Evolutionary conservation across 2,888 invertebrate genomes (phyloP).

Genomic region (Ethmia dodecea): DNA sequence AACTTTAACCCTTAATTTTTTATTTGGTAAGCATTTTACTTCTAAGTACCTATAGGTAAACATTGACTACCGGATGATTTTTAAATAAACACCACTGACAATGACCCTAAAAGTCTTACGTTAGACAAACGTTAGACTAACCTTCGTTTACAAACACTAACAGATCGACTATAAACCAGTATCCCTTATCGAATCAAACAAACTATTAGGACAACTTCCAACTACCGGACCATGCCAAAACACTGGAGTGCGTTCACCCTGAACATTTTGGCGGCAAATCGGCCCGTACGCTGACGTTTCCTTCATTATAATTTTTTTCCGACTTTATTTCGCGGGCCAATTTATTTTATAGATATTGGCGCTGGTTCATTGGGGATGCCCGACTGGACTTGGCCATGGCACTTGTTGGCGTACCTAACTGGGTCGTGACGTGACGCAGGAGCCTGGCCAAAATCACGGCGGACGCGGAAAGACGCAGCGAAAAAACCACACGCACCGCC

Average conservation of each 20-base stretch:
- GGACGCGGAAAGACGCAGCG: conserved; percentile 64
- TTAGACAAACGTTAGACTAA: conserved; percentile 1
- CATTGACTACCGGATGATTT: too few relatives aligned
- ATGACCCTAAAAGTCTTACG: not conserved
- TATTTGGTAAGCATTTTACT: too few relatives aligned
- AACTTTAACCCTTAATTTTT: too few relatives aligned
- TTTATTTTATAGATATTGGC: conserved; percentile 78
- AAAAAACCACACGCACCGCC: conserved; percentile 45
- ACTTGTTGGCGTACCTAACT: conserved; percentile 72
- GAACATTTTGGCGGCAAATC: conserved; percentile 70
- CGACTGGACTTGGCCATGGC: conserved; percentile 74
- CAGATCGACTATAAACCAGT: conserved; percentile 31
- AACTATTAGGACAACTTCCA: conserved; percentile 71
- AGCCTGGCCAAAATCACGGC: conserved; percentile 71
- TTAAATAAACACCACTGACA: too few relatives aligned
- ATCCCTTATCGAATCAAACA: conserved; percentile 59
- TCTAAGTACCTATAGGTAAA: too few relatives aligned
- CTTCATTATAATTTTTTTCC: conserved; percentile 70
- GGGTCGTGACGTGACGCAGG: conserved; percentile 71
- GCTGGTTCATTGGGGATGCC: conserved; percentile 73
- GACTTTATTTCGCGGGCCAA: conserved; percentile 60
- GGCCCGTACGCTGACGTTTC: conserved; percentile 48
- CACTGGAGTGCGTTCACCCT: conserved; percentile 72
- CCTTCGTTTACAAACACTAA: conserved; percentile 29
- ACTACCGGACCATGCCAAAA: conserved; percentile 60